phyloP scores from a whole-genome alignment of 2,797 vertebrate species.

The Tachyglossus aculeatus region DNA sequence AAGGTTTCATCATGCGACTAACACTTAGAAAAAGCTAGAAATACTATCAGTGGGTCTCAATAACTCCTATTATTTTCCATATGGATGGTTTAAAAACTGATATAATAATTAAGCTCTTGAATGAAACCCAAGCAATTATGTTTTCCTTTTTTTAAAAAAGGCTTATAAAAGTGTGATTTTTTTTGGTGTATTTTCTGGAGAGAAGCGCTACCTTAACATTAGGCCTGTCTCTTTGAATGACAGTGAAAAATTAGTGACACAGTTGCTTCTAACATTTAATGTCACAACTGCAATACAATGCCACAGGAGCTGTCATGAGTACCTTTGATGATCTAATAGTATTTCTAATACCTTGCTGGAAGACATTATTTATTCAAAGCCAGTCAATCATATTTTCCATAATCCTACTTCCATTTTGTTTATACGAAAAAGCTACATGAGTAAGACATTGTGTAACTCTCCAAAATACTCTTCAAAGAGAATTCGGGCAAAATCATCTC shows the following conservation, averaged over 20 bases:
- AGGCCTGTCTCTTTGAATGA: conserved; percentile 22
- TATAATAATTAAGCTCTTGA: conserved; percentile 27
- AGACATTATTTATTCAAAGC: conserved; percentile 40
- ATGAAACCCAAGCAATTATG: conserved; percentile 19
- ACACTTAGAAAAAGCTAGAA: background rate
- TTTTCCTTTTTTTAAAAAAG: conserved; percentile 40
- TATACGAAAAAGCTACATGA: no score
- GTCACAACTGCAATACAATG: conserved; percentile 41
- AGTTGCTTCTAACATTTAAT: conserved; percentile 37
- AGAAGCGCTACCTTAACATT: conserved; percentile 3
- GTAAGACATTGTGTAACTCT: no score
- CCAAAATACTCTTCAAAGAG: no score
- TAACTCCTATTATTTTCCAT: background rate
- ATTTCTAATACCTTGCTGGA: conserved; percentile 29
- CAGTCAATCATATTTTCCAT: conserved; percentile 5
- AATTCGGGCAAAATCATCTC: no score
- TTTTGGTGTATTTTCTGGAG: conserved; percentile 38
- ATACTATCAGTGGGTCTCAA: background rate
- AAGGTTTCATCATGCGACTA: no score
- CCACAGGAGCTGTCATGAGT: conserved; percentile 13
- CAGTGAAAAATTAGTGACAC: background rate
- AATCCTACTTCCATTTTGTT: background rate
- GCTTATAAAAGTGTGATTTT: background rate
- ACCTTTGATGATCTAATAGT: conserved; percentile 6
- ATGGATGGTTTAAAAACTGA: conserved; percentile 5